Conservation (phyloP, 2,888 invertebrate species). For the Mimumesa dahlbomi region DNA sequence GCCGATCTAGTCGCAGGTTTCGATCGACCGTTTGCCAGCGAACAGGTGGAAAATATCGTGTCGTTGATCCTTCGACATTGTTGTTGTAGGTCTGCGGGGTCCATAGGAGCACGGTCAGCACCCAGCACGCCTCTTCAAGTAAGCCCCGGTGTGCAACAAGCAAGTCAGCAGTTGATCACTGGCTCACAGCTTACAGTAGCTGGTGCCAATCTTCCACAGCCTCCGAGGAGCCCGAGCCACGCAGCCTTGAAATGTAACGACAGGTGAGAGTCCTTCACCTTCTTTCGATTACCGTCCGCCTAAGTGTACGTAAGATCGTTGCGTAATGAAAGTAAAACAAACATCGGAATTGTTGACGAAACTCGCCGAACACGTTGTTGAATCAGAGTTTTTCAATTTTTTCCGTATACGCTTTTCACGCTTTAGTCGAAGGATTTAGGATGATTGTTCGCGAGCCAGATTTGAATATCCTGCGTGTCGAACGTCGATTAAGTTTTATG, state of each 20-base stretch:
- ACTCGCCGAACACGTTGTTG: no score
- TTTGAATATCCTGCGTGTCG: neutral
- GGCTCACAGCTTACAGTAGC: slow-evolving; percentile 72
- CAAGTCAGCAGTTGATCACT: slow-evolving; percentile 64
- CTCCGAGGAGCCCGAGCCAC: slow-evolving; percentile 79
- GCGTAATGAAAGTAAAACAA: neutral
- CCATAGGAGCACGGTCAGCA: slow-evolving; percentile 85
- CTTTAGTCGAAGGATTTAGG: no score
- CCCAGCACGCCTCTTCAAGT: slow-evolving; percentile 85
- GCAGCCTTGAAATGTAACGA: slow-evolving; percentile 74
- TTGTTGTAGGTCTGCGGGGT: slow-evolving; percentile 82
- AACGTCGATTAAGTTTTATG: neutral
- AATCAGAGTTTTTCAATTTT: no score
- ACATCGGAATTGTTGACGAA: no score
- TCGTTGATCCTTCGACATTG: neutral
- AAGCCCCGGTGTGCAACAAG: slow-evolving; percentile 73
- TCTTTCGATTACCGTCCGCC: slow-evolving; percentile 1
- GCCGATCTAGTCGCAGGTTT: no score
- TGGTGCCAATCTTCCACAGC: slow-evolving; percentile 67
- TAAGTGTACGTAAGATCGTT: neutral
- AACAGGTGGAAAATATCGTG: no score
- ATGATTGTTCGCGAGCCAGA: no score
- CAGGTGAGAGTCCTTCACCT: slow-evolving; percentile 64
- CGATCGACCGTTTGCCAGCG: no score
- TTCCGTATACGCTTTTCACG: no score